Conservation (phyloP, 1,140 invertebrate species). For the Andricus grossulariae region DNA sequence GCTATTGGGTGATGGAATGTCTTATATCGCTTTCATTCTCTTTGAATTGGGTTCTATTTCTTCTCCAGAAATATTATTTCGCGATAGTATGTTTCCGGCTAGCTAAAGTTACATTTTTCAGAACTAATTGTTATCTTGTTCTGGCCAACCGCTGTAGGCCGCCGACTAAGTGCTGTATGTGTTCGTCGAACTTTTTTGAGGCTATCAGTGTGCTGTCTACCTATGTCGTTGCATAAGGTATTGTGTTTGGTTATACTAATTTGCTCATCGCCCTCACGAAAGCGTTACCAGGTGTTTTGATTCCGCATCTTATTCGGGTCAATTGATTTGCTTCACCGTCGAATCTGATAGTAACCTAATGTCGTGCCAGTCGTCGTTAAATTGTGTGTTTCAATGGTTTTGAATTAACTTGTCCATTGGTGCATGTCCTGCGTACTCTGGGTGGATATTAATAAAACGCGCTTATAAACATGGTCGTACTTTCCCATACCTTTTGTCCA, state of each 20-base stretch:
- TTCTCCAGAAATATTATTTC: too few relatives aligned
- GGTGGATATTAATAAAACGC: slow-evolving; percentile 9
- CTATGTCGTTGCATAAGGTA: slow-evolving; percentile 40
- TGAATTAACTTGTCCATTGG: slow-evolving; percentile 2
- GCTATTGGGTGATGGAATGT: too few relatives aligned
- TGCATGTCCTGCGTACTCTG: neutral
- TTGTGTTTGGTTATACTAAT: neutral
- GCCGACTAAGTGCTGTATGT: slow-evolving; percentile 3
- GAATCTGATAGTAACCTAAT: slow-evolving; percentile 63
- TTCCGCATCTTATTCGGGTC: slow-evolving; percentile 56
- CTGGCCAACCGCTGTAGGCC: too few relatives aligned
- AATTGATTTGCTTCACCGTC: slow-evolving; percentile 38
- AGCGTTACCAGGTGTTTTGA: slow-evolving; percentile 58
- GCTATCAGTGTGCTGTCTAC: slow-evolving; percentile 40
- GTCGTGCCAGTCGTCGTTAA: slow-evolving; percentile 1
- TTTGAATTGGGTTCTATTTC: too few relatives aligned
- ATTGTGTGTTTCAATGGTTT: slow-evolving; percentile 2
- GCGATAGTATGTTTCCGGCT: too few relatives aligned
- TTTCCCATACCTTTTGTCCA: neutral
- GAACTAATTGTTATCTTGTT: too few relatives aligned
- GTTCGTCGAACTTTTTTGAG: neutral
- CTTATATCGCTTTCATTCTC: too few relatives aligned
- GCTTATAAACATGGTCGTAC: slow-evolving; percentile 54
- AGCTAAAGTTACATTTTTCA: too few relatives aligned
- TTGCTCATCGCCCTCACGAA: slow-evolving; percentile 46